Evolutionary conservation across 2,113 vertebrate species (phyloP).

Genomic region (Mesembrinibis cayennensis): DNA sequence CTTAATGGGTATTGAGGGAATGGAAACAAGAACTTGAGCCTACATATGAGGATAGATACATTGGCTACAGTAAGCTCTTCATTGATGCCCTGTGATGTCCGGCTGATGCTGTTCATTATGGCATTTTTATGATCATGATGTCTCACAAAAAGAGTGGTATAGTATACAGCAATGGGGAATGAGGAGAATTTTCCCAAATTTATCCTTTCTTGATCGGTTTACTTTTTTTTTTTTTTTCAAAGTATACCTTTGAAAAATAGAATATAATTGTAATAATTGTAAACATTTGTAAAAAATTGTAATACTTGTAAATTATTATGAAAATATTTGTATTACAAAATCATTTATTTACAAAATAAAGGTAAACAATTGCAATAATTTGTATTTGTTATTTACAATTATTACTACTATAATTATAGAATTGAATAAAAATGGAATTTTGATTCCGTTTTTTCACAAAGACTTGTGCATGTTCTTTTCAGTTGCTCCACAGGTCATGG

Average conservation of each 20-base stretch:
- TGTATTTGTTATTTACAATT: neutral
- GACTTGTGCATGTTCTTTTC: neutral
- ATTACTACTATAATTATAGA: neutral
- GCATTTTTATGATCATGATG: neutral
- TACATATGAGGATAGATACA: neutral
- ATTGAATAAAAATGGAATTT: neutral
- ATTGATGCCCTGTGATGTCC: neutral
- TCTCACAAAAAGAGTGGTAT: neutral
- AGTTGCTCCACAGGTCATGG: neutral
- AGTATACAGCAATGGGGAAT: neutral
- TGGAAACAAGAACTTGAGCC: neutral
- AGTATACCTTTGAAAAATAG: neutral
- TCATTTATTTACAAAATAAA: neutral
- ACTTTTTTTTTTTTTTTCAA: neutral
- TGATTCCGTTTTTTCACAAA: neutral
- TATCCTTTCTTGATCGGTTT: neutral
- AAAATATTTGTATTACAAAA: neutral
- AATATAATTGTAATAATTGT: neutral
- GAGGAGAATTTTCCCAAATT: neutral
- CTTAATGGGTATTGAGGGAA: neutral
- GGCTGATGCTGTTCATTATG: neutral
- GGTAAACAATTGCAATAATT: neutral
- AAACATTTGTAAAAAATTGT: neutral
- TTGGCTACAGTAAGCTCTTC: neutral
- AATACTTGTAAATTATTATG: neutral